Evolutionary conservation across 1,140 invertebrate genomes (phyloP).

Genomic region (Tetranychus cinnabarinus): DNA sequence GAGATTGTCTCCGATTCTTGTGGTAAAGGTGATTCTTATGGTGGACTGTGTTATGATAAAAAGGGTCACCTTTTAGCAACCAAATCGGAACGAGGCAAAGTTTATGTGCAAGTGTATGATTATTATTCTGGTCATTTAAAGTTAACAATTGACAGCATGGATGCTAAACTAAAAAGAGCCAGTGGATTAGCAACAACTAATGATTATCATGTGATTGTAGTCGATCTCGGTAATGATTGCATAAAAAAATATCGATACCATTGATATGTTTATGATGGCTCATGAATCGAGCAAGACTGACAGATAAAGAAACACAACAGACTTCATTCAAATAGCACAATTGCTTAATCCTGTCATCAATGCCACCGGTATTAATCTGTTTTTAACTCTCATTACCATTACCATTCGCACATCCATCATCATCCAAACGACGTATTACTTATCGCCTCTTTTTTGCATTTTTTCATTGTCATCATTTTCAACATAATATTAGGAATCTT

Average conservation of each 20-base stretch:
- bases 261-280: constrained; percentile 6
- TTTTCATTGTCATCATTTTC: too few relatives aligned
- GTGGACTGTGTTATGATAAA: constrained; percentile 46
- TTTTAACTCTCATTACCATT: too few relatives aligned
- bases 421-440: too few relatives aligned
- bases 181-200: constrained; percentile 45
- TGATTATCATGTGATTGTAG: constrained; percentile 47
- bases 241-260: constrained; percentile 59
- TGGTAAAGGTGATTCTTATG: constrained; percentile 35
- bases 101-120: constrained; percentile 46
- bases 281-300: too few relatives aligned
- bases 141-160: constrained; percentile 52
- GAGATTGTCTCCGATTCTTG: background rate
- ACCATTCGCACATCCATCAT: too few relatives aligned
- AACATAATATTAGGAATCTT: too few relatives aligned
- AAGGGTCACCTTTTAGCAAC: constrained; percentile 44
- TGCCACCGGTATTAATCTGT: too few relatives aligned
- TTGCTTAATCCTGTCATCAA: too few relatives aligned
- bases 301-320: too few relatives aligned
- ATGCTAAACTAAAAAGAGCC: constrained; percentile 48
- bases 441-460: too few relatives aligned
- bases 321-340: too few relatives aligned
- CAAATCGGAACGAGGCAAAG: constrained; percentile 44
- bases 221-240: constrained; percentile 67
- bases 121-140: constrained; percentile 35